Percentiles rank a stretch among this genome's conserved stretches.
phyloP scores from a whole-genome alignment of 2,113 vertebrate species.

The Pavo muticus region DNA sequence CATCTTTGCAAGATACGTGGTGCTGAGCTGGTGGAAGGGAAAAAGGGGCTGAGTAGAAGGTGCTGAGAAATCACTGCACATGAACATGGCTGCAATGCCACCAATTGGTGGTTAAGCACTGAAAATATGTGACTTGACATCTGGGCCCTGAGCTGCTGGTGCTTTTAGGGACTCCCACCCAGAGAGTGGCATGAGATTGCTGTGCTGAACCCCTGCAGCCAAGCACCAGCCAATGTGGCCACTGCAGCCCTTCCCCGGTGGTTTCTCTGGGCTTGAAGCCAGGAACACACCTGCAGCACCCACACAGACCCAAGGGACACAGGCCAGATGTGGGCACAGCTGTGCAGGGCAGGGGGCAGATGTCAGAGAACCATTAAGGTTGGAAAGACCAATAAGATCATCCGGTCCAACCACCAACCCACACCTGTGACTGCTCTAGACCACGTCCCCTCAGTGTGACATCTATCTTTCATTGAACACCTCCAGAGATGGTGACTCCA shows the following conservation, averaged over 20 bases:
- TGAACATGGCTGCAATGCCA: rapidly evolving
- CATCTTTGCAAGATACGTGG: not conserved
- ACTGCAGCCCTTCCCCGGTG: rapidly evolving
- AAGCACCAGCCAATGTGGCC: not conserved
- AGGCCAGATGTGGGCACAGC: not conserved
- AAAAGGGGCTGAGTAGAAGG: not conserved
- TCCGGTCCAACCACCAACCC: not conserved
- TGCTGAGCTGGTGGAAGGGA: not conserved
- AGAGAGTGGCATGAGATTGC: rapidly evolving
- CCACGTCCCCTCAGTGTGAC: too few relatives aligned
- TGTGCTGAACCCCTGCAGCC: rapidly evolving
- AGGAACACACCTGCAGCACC: not conserved
- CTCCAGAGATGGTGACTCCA: too few relatives aligned
- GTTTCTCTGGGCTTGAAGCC: too few relatives aligned
- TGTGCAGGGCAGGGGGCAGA: not conserved
- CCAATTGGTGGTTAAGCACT: rapidly evolving
- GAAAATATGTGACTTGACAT: not conserved
- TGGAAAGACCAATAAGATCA: too few relatives aligned
- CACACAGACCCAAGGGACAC: not conserved
- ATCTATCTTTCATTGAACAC: too few relatives aligned
- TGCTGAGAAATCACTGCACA: rapidly evolving
- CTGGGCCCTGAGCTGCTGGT: too few relatives aligned
- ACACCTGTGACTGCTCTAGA: not conserved
- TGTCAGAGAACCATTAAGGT: too few relatives aligned
- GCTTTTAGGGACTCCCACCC: not conserved